phyloP scores from a whole-genome alignment of 1,140 invertebrate species.

The Drosophila tropicalis region DNA sequence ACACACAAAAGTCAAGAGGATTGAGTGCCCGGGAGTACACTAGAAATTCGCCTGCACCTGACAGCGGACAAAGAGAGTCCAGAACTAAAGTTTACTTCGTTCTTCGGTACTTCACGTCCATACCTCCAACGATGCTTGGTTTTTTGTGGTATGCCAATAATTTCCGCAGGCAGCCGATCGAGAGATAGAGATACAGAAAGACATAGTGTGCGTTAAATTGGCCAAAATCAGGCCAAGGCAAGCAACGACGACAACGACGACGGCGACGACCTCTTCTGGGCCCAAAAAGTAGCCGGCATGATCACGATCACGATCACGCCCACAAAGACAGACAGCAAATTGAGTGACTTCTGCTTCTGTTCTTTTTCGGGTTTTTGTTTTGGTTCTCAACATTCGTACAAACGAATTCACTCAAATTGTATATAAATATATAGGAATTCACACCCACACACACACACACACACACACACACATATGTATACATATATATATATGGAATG shows the following conservation, averaged over 20 bases:
- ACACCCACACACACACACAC: too few species aligned
- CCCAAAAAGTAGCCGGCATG: constrained; percentile 41
- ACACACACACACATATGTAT: too few species aligned
- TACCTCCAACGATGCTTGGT: constrained; percentile 2
- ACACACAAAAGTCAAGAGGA: constrained; percentile 58
- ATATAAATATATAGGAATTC: not conserved
- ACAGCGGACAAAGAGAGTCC: constrained; percentile 6
- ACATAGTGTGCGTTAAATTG: constrained; percentile 19
- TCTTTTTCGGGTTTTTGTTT: constrained; percentile 65
- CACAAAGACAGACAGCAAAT: constrained; percentile 33
- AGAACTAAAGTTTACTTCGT: not conserved
- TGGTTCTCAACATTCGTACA: constrained; percentile 68
- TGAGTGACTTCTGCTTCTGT: constrained; percentile 51
- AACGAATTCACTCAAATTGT: constrained; percentile 18
- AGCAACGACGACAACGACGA: constrained; percentile 38
- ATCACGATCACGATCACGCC: constrained; percentile 44
- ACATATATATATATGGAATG: not conserved
- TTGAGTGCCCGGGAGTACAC: constrained; percentile 19
- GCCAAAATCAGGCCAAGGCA: constrained; percentile 73
- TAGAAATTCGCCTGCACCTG: constrained; percentile 25
- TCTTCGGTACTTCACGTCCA: not conserved
- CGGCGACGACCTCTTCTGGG: constrained; percentile 21
- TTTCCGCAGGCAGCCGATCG: constrained; percentile 38
- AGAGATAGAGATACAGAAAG: constrained; percentile 32
- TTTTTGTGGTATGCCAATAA: constrained; percentile 40